Evolutionary conservation across 1,140 invertebrate species (phyloP).

Genomic region (Acarapis woodi): DNA sequence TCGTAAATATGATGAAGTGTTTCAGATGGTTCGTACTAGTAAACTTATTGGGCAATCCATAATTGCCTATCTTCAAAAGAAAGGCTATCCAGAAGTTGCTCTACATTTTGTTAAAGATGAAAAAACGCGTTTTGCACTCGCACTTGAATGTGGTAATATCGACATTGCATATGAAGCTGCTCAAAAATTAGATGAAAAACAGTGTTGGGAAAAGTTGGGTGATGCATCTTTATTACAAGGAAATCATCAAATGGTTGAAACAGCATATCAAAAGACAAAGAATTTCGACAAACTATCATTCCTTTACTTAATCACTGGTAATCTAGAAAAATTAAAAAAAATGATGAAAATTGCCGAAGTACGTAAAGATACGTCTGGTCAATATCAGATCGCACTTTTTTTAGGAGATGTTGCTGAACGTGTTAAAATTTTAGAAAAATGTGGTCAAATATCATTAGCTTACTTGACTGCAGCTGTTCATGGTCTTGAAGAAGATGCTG

Average conservation of each 20-base stretch:
- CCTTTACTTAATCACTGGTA: constrained; percentile 91
- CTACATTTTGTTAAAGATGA: constrained; percentile 98
- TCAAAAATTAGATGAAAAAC: constrained; percentile 65
- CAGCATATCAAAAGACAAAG: constrained; percentile 97
- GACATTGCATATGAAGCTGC: constrained; percentile 64
- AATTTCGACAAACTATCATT: constrained; percentile 97
- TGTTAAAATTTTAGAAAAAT: constrained; percentile 37
- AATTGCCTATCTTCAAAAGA: constrained; percentile 94
- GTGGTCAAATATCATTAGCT: constrained; percentile 38
- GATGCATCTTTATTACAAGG: constrained; percentile 76
- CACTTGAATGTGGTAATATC: constrained; percentile 92
- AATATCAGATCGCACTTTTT: constrained; percentile 76
- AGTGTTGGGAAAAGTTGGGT: constrained; percentile 86
- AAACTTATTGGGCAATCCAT: constrained; percentile 94
- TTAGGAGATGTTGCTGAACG: constrained; percentile 73
- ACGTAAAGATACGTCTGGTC: constrained; percentile 72
- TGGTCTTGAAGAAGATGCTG: constrained; percentile 46
- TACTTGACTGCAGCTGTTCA: constrained; percentile 88
- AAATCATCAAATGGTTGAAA: constrained; percentile 84
- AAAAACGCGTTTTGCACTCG: constrained; percentile 79
- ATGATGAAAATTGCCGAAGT: constrained; percentile 99
- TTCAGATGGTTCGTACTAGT: constrained; percentile 89
- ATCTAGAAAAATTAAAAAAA: constrained; percentile 84
- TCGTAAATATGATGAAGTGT: constrained; percentile 81
- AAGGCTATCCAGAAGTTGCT: constrained; percentile 98